phyloP scores from a whole-genome alignment of 2,888 invertebrate species.

The Cryptophagus acutangulus region DNA sequence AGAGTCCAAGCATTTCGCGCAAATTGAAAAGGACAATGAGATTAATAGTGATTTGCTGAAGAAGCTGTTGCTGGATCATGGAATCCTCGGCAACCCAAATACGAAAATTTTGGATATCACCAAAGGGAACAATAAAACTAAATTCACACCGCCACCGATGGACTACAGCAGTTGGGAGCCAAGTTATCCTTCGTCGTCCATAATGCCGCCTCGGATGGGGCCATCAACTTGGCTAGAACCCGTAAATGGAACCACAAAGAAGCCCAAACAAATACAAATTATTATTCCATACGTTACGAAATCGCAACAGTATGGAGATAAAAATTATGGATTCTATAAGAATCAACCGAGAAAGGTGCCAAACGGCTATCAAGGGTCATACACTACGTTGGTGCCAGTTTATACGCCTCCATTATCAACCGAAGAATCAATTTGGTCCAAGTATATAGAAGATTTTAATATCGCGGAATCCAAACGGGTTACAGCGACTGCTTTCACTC shows the following conservation, averaged over 20 bases:
- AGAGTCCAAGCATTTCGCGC: constrained; percentile 7
- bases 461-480: constrained; percentile 50
- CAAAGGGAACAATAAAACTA: constrained; percentile 14
- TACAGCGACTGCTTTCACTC: constrained; percentile 40
- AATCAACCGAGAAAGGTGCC: constrained; percentile 8
- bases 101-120: constrained; percentile 19
- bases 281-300: constrained; percentile 69
- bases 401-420: constrained; percentile 39
- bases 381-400: constrained; percentile 40
- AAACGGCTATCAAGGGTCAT: constrained; percentile 19
- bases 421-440: constrained; percentile 39
- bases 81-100: constrained; percentile 18
- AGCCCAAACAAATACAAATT: constrained; percentile 67
- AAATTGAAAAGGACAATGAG: constrained; percentile 9
- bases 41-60: constrained; percentile 44
- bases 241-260: constrained; percentile 40
- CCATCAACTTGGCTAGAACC: constrained; percentile 35
- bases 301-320: constrained; percentile 11
- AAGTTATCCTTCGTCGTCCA: constrained; percentile 17
- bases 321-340: constrained; percentile 6
- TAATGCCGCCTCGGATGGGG: constrained; percentile 35
- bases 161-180: constrained; percentile 36
- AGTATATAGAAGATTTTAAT: constrained; percentile 51
- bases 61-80: constrained; percentile 33
- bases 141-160: constrained; percentile 32